Base-by-base conservation (phyloP, 2,888 invertebrate species). In the Sesamia inferens region DNA sequence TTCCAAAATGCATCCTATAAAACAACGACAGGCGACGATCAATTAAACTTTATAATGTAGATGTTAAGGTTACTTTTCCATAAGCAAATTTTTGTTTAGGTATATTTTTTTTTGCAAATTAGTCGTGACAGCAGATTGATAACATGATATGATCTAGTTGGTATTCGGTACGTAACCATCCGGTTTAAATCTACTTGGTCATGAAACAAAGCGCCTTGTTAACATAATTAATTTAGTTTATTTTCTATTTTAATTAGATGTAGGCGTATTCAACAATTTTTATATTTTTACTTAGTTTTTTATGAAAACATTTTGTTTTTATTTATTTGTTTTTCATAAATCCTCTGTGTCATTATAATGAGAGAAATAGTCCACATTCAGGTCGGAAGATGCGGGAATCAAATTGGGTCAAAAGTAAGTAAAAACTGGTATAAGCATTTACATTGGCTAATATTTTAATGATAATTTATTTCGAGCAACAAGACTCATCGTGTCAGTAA, bases 311-410 rank as follows among this genome's bases (percentile, higher is more conserved):
- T 74, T 79, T 84, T 81, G 79, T 74, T 74, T 87, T 88, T 88
- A 79, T 87, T 86, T 86, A 69, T 86, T 87, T 89, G 19, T 90
- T 90, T 87, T 87, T 86, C 81, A 71, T 71, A 93, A 94, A 94
- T 93, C 92, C 48, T 72, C 76, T 54, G 90, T 90, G 57, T 68
- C 31, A 31, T 31, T 74, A 73, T 90, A 86, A 98, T 98, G 98
- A 97, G 98, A 93, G 98, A 98, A 97, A 98, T 98, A 87, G 98
- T 98, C 70, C 98, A 98, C 92, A 94, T 98, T 81, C 98, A 98
- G 93, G 98, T 94, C 51, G 96, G 96, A 10, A 90, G 94, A 77
- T 95, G 95, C 63, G 96, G 96, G 5, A 96, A 96, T 97, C 98
- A 98, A 93, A 98, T 98, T 88, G 98, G 98, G 75, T 97, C 97